Evolutionary conservation across 2,888 invertebrate species (phyloP), one percentile per base, ranked within the genome.

Genomic region (Athalia cordata): DNA sequence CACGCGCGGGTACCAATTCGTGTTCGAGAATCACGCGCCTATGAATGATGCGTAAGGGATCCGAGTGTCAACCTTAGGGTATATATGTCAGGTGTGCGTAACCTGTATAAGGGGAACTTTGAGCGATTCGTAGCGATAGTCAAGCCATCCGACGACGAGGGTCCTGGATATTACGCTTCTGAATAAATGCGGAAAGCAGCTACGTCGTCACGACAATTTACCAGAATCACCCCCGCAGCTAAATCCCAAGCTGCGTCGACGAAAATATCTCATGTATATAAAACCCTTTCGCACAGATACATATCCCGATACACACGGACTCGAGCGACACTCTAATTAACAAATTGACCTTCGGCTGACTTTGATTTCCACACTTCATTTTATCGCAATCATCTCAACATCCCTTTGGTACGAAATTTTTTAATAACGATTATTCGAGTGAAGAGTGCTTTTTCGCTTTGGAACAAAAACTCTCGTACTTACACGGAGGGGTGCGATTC

Each of bases 41-140:
- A 11, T 68, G 68, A 68, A 68, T 68, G 68, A 68, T 68, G 68
- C 29, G 52, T 29, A 68, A 68, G 68, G 55, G 43, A 52, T 68
- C 50, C 52, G 47, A 68, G 55, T n/a, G 52, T 68, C 68, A 68
- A 43, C 55, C 55, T 55, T n/a, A 4, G n/a, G 55, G 55, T 55
- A 55, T 29, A n/a, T 4, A 7, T 7, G 43, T 55, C 68, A 66
- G 49, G 47, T 66, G 29, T 29, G 2, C 29, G 29, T 29, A 29
- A 29, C 29, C 29, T 29, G 29, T 29, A 29, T 29, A 13, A 66
- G 13, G 66, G 49, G 49, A 66, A 66, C 49, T 47, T 66, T 15
- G 8, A 66, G 66, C 66, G 5, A 49, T 49, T 13, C 66, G 49
- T 66, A 3, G 66, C 5, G 49, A 66, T 66, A 66, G 49, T 66